A percentile compares a stretch with the other conserved stretches of the same genome.
Conservation (phyloP, 2,888 invertebrate species). For the Brachylomia viminalis region DNA sequence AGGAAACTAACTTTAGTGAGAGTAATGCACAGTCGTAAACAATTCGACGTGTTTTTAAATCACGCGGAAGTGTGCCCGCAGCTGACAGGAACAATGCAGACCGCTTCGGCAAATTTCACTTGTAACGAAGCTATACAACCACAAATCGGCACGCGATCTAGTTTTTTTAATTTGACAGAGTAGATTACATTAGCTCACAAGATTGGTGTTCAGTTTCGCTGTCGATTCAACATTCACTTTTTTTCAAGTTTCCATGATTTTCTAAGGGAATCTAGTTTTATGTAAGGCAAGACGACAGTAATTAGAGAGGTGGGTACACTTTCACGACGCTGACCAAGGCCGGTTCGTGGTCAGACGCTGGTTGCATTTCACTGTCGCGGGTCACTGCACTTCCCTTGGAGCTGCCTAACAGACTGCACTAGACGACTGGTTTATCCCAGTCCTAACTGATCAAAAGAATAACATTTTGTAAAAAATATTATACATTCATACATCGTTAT, state of each 20-base stretch:
- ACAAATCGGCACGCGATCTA: conserved; percentile 73
- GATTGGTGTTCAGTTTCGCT: conserved; percentile 55
- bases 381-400: conserved; percentile 80
- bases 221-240: conserved; percentile 46
- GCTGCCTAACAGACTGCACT: conserved; percentile 23
- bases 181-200: conserved; percentile 47
- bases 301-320: conserved; percentile 84
- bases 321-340: conserved; percentile 77
- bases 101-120: conserved; percentile 74
- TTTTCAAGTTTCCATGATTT: conserved; percentile 53
- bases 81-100: conserved; percentile 72
- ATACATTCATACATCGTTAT: conserved; percentile 4
- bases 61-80: conserved; percentile 72
- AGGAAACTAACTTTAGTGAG: conserved; percentile 65
- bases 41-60: conserved; percentile 66
- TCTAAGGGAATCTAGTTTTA: conserved; percentile 63
- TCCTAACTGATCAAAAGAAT: background rate
- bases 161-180: conserved; percentile 50
- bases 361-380: conserved; percentile 84
- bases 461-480: background rate
- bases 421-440: conserved; percentile 29
- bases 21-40: conserved; percentile 66
- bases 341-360: conserved; percentile 77
- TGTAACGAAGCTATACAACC: conserved; percentile 68
- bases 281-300: conserved; percentile 77